Base-by-base conservation (phyloP, 2,113 vertebrate species). In the Mormoops blainvillei region DNA sequence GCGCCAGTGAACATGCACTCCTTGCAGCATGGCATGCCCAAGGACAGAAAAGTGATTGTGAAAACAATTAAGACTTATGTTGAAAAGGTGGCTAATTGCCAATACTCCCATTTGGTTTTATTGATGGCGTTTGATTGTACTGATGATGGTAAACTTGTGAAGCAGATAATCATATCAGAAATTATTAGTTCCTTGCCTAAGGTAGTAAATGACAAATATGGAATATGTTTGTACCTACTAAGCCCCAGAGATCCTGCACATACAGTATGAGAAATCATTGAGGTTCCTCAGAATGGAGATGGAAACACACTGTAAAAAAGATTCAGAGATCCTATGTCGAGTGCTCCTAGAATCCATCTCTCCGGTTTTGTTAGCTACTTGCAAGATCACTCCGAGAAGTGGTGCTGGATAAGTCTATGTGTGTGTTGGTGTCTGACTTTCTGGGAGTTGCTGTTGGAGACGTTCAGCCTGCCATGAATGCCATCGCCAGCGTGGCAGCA, bases 11-110 rank as follows among this genome's bases (percentile, higher is more conserved):
- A 99, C 0, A 99, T 99, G 99, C 98, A 99, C 95, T 99, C 99
- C 93, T 97, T 99, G 65, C 99, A 99, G 99, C 99, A 99, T 16
- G 99, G 99, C 26, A 99, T 99, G 0, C 98, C 99, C 36, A 99
- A 99, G 99, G 99, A 99, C 98, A 99, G 99, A 97, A 99, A 99
- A 98, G 97, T 99, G 15, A 99, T 99, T 91, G 98, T 99, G 96
- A 99, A 99, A 98, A 99, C 99, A 9, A 99, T 99, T 99, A 99
- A 99, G 98, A 99, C 99, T 56, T 56, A 99, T 16, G 95, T 99
- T 97, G 99, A 99, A 97, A 99, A 99, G 98, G 99, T 99, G 97
- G 99, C 99, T 77, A 99, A 86, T 89, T 99, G 99, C 83, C 99
- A 99, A 94, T 99, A 99, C 94, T 99, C 99, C 82, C 99, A 99